Evolutionary conservation across 2,797 vertebrate genomes (phyloP).

Genomic region (Neoniphon sammara): DNA sequence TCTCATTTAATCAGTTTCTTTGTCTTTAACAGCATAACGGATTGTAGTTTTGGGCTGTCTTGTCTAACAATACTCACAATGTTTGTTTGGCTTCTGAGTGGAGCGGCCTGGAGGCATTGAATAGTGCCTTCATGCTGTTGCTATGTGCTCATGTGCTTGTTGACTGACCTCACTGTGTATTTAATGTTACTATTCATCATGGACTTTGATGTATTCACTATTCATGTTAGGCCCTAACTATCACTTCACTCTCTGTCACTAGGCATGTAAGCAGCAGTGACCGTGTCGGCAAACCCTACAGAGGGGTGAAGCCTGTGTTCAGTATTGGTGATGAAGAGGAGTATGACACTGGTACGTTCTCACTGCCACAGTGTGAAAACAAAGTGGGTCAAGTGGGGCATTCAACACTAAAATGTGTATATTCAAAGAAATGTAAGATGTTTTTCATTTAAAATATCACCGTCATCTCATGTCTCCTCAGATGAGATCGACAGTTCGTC

Average conservation of each 20-base stretch:
- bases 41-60: constrained; percentile 37
- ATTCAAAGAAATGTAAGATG: background rate
- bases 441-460: constrained; percentile 8
- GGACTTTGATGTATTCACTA: background rate
- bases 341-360: constrained; percentile 92
- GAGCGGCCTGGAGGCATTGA: constrained; percentile 38
- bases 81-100: background rate
- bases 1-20: constrained; percentile 56
- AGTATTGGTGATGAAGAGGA: constrained; percentile 98
- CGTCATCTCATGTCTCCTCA: constrained; percentile 54
- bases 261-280: constrained; percentile 99
- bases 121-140: constrained; percentile 43
- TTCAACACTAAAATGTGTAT: background rate
- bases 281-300: constrained; percentile 94
- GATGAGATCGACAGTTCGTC: constrained; percentile 99
- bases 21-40: constrained; percentile 55
- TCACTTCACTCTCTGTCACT: constrained; percentile 14
- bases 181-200: constrained; percentile 27
- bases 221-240: background rate
- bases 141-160: constrained; percentile 27
- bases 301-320: constrained; percentile 98
- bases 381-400: background rate
- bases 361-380: background rate
- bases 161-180: constrained; percentile 11
- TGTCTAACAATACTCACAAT: constrained; percentile 9